These are phyloP conservation scores for Drosophila nigritarsus DNA, from an alignment of 2,888 invertebrate species.

Conservation along the genomic window DNA sequence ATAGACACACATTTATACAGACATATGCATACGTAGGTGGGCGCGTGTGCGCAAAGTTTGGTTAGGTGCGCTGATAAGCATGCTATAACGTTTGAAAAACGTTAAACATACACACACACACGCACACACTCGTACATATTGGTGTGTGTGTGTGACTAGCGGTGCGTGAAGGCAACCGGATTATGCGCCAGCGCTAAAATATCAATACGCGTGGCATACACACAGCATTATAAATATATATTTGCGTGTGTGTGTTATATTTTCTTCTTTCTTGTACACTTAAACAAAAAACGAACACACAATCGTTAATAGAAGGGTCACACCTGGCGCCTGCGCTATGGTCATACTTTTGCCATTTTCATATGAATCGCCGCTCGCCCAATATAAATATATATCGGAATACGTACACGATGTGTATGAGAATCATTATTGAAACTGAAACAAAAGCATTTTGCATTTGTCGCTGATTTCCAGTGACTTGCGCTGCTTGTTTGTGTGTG, in stretches of 20 bases:
- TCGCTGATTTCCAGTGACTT: constrained; percentile 16
- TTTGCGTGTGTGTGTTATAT: background rate
- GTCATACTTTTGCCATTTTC: constrained; percentile 21
- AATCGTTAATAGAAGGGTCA: constrained; percentile 17
- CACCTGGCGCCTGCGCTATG: constrained; percentile 59
- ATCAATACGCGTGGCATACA: background rate
- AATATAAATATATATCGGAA: background rate
- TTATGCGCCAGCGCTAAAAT: constrained; percentile 43
- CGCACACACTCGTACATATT: background rate
- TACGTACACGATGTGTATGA: background rate
- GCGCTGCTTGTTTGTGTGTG: constrained; percentile 16
- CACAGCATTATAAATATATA: background rate
- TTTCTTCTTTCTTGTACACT: background rate
- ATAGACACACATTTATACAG: background rate
- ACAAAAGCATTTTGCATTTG: constrained; percentile 21
- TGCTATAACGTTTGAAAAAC: constrained; percentile 51
- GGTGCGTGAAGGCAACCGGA: constrained; percentile 35
- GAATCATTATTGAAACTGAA: background rate
- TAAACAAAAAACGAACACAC: background rate
- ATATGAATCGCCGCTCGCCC: background rate
- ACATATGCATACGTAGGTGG: background rate
- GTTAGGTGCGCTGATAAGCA: constrained; percentile 63
- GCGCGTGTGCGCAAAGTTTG: constrained; percentile 52
- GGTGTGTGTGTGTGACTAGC: constrained; percentile 7
- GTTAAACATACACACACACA: constrained; percentile 17